Evolutionary conservation across 2,888 invertebrate species (phyloP).

Genomic region (Scaptomyza flava): DNA sequence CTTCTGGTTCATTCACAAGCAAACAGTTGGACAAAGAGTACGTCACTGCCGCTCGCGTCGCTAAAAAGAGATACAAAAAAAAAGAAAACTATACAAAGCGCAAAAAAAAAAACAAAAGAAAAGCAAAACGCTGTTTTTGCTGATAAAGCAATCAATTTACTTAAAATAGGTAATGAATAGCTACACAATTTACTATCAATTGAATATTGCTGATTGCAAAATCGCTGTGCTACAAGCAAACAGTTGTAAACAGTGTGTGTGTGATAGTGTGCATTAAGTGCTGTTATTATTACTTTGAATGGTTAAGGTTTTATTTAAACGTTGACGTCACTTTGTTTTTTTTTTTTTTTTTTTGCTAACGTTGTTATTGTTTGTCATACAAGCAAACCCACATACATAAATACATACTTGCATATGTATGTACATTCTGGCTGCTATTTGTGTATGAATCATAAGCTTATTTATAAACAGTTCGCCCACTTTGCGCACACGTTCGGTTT

Average conservation of each 20-base stretch:
- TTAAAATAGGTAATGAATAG: slow-evolving; percentile 44
- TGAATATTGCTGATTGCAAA: slow-evolving; percentile 20
- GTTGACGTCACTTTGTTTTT: slow-evolving; percentile 71
- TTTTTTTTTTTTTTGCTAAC: slow-evolving; percentile 21
- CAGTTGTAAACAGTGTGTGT: neutral
- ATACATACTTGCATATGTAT: slow-evolving; percentile 5
- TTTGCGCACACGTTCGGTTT: slow-evolving; percentile 3
- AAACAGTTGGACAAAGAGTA: slow-evolving; percentile 21
- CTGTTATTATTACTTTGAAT: slow-evolving; percentile 11
- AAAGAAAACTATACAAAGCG: slow-evolving; percentile 13
- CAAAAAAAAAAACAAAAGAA: slow-evolving; percentile 27
- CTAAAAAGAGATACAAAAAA: slow-evolving; percentile 15
- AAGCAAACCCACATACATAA: slow-evolving; percentile 19
- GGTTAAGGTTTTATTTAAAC: slow-evolving; percentile 41
- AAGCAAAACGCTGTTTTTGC: slow-evolving; percentile 30
- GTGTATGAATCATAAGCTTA: slow-evolving; percentile 63
- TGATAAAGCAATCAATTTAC: slow-evolving; percentile 44
- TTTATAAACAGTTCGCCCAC: slow-evolving; percentile 72
- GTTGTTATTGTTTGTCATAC: slow-evolving; percentile 50
- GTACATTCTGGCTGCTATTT: slow-evolving; percentile 29
- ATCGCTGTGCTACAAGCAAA: neutral
- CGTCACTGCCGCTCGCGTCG: slow-evolving; percentile 6
- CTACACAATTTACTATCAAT: slow-evolving; percentile 25
- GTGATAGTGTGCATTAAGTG: slow-evolving; percentile 1
- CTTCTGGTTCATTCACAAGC: slow-evolving; percentile 43